Conservation (phyloP, 2,113 vertebrate species). For the Stegastes partitus region DNA sequence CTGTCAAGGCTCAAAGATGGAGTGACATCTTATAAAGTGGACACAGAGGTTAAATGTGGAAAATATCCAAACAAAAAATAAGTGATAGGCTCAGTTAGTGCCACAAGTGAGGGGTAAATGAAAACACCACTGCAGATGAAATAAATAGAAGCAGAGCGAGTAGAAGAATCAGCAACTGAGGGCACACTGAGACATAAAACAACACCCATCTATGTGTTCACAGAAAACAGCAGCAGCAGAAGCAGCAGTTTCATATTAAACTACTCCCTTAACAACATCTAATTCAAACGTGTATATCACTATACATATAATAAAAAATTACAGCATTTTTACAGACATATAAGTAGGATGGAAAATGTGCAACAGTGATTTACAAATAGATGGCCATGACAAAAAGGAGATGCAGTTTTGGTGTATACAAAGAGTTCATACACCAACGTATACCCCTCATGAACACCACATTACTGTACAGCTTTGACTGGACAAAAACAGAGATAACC, state of each 20-base stretch:
- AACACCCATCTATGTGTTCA: constrained; percentile 17
- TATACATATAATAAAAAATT: too few relatives aligned
- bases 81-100: neutral
- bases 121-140: constrained; percentile 32
- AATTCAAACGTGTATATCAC: neutral
- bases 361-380: constrained; percentile 44
- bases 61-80: constrained; percentile 33
- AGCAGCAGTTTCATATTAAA: neutral
- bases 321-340: constrained; percentile 10
- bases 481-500: constrained; percentile 27
- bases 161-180: neutral
- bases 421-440: constrained; percentile 41
- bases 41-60: constrained; percentile 17
- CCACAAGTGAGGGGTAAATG: constrained; percentile 4
- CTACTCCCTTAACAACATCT: constrained; percentile 8
- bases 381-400: constrained; percentile 41
- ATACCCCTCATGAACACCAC: constrained; percentile 23
- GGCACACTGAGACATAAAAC: constrained; percentile 28
- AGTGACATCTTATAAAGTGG: constrained; percentile 22
- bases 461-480: constrained; percentile 25
- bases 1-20: constrained; percentile 80
- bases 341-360: constrained; percentile 8
- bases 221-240: constrained; percentile 16
- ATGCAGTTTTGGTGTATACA: constrained; percentile 36
- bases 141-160: constrained; percentile 15